phyloP scores from a whole-genome alignment of 2,113 vertebrate genomes.

The Trogon surrucura region DNA sequence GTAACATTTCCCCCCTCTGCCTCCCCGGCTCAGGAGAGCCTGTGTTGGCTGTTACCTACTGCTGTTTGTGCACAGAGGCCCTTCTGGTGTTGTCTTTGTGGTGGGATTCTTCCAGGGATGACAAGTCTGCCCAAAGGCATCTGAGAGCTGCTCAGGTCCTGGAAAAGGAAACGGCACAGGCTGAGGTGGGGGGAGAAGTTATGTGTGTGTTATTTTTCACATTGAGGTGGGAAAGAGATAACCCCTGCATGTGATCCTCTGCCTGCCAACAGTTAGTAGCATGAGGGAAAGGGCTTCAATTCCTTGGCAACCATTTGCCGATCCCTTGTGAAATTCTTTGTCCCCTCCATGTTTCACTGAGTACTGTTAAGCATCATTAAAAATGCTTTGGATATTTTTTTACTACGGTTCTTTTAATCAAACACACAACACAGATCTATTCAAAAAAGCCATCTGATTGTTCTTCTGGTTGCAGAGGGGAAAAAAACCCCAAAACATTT shows the following conservation, averaged over 20 bases:
- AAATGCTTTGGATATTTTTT: not conserved
- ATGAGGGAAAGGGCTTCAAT: not conserved
- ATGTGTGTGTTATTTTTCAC: not conserved
- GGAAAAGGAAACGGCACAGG: not conserved
- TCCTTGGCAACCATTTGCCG: not conserved
- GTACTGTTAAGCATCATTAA: not conserved
- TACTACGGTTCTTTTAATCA: not conserved
- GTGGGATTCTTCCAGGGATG: not conserved
- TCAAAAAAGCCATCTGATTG: not conserved
- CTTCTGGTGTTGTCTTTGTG: not conserved
- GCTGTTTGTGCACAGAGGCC: not conserved
- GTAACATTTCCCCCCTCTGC: not conserved
- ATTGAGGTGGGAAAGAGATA: not conserved
- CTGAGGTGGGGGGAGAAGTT: not conserved
- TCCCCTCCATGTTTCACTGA: not conserved
- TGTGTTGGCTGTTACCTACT: not conserved
- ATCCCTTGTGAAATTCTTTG: not conserved
- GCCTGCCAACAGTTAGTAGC: not conserved
- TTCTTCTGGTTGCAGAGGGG: not conserved
- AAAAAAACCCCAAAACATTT: rapidly evolving
- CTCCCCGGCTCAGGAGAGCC: not conserved
- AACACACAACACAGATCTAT: not conserved
- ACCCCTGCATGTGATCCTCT: not conserved
- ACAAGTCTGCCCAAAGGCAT: not conserved
- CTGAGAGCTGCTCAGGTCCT: not conserved